Evolutionary conservation across 2,113 vertebrate genomes (phyloP).

Genomic region (Pseudopodoces humilis): DNA sequence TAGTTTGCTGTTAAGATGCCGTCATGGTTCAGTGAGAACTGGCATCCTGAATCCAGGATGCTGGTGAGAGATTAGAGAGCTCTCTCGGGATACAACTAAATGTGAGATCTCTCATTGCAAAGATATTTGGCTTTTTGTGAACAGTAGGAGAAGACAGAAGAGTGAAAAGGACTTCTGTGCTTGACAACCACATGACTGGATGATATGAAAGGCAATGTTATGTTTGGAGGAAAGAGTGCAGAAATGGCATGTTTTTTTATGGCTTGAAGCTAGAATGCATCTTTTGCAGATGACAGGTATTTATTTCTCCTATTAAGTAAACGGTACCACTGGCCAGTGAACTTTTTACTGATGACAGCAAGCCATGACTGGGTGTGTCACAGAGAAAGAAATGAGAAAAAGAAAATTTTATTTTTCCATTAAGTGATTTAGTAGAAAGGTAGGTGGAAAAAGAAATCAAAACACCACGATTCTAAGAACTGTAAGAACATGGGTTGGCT

Average conservation of each 20-base stretch:
- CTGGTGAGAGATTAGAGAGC: background rate
- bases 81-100: background rate
- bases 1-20: background rate
- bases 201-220: background rate
- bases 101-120: background rate
- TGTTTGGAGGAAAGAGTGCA: background rate
- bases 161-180: background rate
- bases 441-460: background rate
- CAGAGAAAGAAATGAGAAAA: background rate
- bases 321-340: background rate
- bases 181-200: background rate
- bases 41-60: background rate
- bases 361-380: background rate
- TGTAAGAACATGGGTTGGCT: background rate
- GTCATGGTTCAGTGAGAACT: slow-evolving; percentile 5
- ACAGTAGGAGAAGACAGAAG: background rate
- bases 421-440: background rate
- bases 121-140: background rate
- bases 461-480: background rate
- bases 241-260: background rate
- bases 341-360: background rate
- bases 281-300: background rate
- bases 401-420: background rate
- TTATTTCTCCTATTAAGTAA: background rate
- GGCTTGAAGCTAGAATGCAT: background rate